Conservation (phyloP, 1,140 invertebrate species). For the Lepidurus arcticus region DNA sequence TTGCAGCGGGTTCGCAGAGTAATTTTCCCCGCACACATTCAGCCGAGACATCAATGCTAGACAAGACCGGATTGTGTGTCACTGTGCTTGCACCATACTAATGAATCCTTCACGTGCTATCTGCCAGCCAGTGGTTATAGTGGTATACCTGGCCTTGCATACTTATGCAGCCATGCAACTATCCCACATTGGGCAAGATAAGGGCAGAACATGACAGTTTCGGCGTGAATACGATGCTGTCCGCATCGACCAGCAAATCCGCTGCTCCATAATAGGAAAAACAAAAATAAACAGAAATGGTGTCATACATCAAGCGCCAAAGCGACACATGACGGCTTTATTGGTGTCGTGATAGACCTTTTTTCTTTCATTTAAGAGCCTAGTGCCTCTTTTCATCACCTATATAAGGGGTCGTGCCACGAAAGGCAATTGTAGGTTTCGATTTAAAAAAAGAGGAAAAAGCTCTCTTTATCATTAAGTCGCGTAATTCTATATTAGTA, state of each 20-base stretch:
- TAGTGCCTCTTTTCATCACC: neutral
- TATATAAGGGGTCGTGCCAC: neutral
- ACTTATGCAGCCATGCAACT: conserved; percentile 9
- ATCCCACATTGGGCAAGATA: neutral
- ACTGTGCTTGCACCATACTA: conserved; percentile 6
- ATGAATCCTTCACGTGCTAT: neutral
- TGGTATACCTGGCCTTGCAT: conserved; percentile 6
- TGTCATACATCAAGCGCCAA: neutral
- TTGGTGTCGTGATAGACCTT: neutral
- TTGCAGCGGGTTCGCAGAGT: too few relatives aligned
- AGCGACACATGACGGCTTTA: neutral
- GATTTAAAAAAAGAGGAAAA: neutral
- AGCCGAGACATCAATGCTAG: neutral
- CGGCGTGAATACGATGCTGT: neutral
- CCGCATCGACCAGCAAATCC: neutral
- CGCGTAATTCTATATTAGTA: too few relatives aligned
- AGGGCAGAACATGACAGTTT: neutral
- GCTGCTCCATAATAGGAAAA: neutral
- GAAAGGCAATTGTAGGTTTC: neutral
- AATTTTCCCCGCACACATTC: neutral
- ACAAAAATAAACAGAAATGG: neutral
- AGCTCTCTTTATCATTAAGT: too few relatives aligned
- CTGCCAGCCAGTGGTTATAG: neutral
- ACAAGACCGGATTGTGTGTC: conserved; percentile 18
- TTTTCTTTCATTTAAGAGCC: neutral